These are phyloP conservation scores for Ochropleura leucogaster DNA, from an alignment of 2,888 invertebrate species.

Conservation along the genomic window DNA sequence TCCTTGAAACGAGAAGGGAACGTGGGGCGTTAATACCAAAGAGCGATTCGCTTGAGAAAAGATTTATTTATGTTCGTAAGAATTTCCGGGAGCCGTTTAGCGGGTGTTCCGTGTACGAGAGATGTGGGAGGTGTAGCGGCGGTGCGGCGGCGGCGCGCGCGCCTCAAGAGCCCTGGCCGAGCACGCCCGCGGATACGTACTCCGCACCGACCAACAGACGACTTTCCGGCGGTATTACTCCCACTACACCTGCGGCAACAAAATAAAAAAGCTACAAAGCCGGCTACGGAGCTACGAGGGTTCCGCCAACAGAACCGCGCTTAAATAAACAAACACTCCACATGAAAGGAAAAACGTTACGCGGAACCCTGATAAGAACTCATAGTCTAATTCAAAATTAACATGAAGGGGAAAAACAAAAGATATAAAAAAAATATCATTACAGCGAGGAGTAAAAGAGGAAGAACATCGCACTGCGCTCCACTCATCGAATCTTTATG, in stretches of 20 bases:
- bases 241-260: conserved; percentile 92
- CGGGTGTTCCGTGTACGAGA: conserved; percentile 82
- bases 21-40: conserved; percentile 85
- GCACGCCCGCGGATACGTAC: conserved; percentile 89
- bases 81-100: conserved; percentile 86
- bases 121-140: conserved; percentile 77
- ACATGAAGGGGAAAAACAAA: conserved; percentile 77
- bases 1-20: conserved; percentile 82
- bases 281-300: conserved; percentile 81
- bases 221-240: conserved; percentile 92
- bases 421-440: conserved; percentile 76
- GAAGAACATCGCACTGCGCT: conserved; percentile 78
- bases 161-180: conserved; percentile 89
- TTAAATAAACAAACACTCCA: conserved; percentile 78
- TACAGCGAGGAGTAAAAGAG: conserved; percentile 77
- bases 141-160: conserved; percentile 69
- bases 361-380: conserved; percentile 71
- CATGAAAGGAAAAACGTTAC: conserved; percentile 71
- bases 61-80: conserved; percentile 87
- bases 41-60: conserved; percentile 85
- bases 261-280: conserved; percentile 90
- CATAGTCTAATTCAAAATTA: conserved; percentile 75
- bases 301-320: conserved; percentile 80
- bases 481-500: conserved; percentile 86
- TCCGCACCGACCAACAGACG: conserved; percentile 92